Conservation (phyloP, 2,888 invertebrate species). For the Sycophila texana region DNA sequence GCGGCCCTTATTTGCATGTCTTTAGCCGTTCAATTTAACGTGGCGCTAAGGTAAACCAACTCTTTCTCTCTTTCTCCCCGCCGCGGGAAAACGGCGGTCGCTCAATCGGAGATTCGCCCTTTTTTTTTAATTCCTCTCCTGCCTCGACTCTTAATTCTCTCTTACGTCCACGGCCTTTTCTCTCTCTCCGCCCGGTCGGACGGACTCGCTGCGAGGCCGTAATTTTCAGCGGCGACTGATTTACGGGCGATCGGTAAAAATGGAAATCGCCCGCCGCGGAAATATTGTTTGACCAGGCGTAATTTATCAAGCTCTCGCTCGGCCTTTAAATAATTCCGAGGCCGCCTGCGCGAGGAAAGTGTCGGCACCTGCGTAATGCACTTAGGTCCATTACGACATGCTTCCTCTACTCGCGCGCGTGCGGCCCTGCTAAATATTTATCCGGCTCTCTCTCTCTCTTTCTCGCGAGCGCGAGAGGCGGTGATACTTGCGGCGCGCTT, state of each 20-base stretch:
- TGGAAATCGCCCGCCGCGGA: constrained; percentile 26
- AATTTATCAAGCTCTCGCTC: constrained; percentile 24
- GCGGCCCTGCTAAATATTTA: constrained; percentile 50
- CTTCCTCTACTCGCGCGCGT: background rate
- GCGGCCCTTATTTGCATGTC: background rate
- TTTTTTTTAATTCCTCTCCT: too few relatives aligned
- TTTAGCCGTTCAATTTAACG: constrained; percentile 1
- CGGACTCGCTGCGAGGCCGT: background rate
- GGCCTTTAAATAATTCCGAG: constrained; percentile 24
- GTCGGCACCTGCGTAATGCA: constrained; percentile 47
- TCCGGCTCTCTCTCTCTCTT: constrained; percentile 6
- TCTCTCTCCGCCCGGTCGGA: too few relatives aligned
- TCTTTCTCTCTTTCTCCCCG: background rate
- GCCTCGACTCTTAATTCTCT: constrained; percentile 8
- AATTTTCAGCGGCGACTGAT: constrained; percentile 9
- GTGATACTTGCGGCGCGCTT: constrained; percentile 29
- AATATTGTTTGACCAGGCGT: constrained; percentile 15
- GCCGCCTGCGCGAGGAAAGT: constrained; percentile 21
- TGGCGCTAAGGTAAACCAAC: background rate
- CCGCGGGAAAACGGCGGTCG: too few relatives aligned
- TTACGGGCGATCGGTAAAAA: constrained; percentile 11
- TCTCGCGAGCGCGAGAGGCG: background rate
- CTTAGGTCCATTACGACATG: constrained; percentile 40
- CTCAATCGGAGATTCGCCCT: too few relatives aligned
- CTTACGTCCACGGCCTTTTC: too few relatives aligned